Conservation (phyloP, 35 echinoderm and acorn worm genomes). For the Apostichopus japonicus region DNA sequence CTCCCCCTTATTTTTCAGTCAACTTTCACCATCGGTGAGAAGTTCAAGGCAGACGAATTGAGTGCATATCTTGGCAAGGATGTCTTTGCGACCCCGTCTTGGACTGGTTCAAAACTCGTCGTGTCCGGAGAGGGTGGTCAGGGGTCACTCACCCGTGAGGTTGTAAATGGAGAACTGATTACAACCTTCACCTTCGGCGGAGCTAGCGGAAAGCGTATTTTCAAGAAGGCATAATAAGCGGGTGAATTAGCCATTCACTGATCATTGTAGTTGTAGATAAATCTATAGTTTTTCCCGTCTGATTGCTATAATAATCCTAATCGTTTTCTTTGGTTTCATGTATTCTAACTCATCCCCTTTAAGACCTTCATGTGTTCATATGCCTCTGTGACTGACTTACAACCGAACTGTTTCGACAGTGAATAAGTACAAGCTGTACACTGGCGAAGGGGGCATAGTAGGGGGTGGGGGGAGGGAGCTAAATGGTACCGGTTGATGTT, state of each 20-base stretch:
- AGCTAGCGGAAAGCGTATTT: constrained; percentile 67
- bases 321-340: no score
- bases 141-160: constrained; percentile 53
- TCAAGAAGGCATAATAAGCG: constrained; percentile 48
- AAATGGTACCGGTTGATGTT: no score
- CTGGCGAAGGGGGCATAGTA: no score
- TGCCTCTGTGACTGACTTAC: no score
- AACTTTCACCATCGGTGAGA: constrained; percentile 70
- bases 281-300: no score
- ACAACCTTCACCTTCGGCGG: constrained; percentile 65
- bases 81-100: constrained; percentile 58
- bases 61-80: constrained; percentile 55
- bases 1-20: constrained; percentile 21
- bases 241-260: neutral
- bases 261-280: neutral
- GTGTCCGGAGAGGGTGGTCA: constrained; percentile 61
- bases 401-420: no score
- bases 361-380: no score
- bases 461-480: no score
- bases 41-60: constrained; percentile 59
- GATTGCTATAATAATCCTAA: no score
- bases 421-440: no score
- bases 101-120: constrained; percentile 65
- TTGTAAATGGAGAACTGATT: constrained; percentile 66
- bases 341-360: no score